phyloP scores from a whole-genome alignment of 2,113 vertebrate genomes.

The Peromyscus leucopus region DNA sequence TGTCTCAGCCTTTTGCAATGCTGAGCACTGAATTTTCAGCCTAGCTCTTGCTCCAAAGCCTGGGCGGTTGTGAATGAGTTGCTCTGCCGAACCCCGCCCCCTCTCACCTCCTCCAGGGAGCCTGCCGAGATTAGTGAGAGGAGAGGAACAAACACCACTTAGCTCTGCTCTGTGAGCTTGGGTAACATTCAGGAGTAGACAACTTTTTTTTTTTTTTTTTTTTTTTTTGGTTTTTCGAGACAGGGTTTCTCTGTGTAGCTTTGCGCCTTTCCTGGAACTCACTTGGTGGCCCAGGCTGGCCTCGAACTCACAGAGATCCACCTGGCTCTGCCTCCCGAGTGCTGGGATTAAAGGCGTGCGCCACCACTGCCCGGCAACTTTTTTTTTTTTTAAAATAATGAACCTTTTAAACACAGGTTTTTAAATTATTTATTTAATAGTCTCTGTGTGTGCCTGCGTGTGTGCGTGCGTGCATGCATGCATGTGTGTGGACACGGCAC shows the following conservation, averaged over 20 bases:
- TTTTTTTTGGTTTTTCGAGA: no score
- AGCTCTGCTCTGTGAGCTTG: background rate
- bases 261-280: no score
- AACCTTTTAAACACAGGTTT: background rate
- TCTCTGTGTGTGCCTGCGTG: background rate
- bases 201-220: background rate
- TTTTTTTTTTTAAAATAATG: background rate
- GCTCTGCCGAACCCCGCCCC: background rate
- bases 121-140: background rate
- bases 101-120: background rate
- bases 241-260: no score
- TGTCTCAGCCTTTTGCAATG: constrained; percentile 66
- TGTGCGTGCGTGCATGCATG: rapidly evolving
- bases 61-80: background rate
- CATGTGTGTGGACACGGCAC: no score
- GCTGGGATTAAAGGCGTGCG: no score
- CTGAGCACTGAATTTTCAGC: constrained; percentile 19
- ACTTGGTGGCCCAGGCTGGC: no score
- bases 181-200: background rate
- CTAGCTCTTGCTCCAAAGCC: constrained; percentile 29
- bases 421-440: background rate
- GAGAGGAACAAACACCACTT: background rate
- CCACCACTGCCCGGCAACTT: no score
- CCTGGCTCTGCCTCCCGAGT: no score
- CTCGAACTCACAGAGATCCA: no score